Base-by-base conservation (phyloP, 2,797 vertebrate genomes). In the Kryptopterus vitreolus region DNA sequence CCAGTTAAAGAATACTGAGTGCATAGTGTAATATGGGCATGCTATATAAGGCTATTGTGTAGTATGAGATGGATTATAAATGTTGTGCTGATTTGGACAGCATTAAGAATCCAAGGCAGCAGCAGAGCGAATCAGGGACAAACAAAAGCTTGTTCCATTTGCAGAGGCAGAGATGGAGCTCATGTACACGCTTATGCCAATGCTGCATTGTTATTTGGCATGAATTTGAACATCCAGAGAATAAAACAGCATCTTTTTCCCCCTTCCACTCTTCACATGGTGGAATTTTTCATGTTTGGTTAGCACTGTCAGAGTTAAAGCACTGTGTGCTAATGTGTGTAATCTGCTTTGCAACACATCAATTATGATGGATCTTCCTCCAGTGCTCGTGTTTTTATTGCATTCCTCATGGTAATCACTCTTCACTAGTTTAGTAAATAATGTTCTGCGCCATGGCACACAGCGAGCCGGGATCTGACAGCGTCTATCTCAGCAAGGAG, bases 291-390 rank as follows among this genome's bases (percentile, higher is more conserved):
- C 93, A 94, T 93, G 92, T 95, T 94, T 91, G 92, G 93, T 92
- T 92, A 90, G 88, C 92, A 93, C 93, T 94, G 94, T 94, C 94
- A 93, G 90, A 89, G 91, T 90, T 91, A 92, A 92, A 93, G 91
- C 92, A 92, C 92, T 92, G 92, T 92, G 91, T 91, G 87, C 90
- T 94, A 95, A 95, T 94, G 92, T 95, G 94, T 94, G 92, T 95
- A 94, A 95, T 95, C 94, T 94, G 94, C 93, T 95, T 93, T 93
- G 92, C 92, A 93, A 95, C 93, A 94, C 94, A 94, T 95, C 93
- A 93, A 92, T 95, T 93, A 94, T 95, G 93, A 94, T 92, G 92
- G 92, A 94, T 94, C 92, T 91, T 92, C 90, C 91, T 91, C 88
- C 82, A 63, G 88, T 24, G 38, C 76, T 87, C 88, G 89, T 91